Base-by-base conservation (phyloP, 2,113 vertebrate species). In the Ochotona curzoniae region DNA sequence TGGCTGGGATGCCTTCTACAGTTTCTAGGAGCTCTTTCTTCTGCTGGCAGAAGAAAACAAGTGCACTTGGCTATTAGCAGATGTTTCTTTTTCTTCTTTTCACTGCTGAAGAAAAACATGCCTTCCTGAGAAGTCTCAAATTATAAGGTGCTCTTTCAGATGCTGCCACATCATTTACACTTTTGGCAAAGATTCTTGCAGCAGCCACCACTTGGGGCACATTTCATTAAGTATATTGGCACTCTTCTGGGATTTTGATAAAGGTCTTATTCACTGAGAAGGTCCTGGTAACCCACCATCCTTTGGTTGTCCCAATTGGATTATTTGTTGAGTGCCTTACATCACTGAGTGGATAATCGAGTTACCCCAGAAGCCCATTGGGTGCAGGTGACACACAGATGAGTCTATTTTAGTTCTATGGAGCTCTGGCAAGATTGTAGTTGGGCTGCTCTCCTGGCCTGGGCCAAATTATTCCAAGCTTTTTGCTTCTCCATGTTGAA, bases 361-460 rank as follows among this genome's bases (percentile, higher is more conserved):
- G 93, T 92, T 97, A 87, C 97, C 97, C 97, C 97, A 95, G 97
- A 97, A 98, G 98, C 85, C 86, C 69, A 91, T 98, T 98, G 98
- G 96, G 96, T 94, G 57, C 38, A 74, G 51, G 78, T 97, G 97
- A 98, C 98, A 97, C 96, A 97, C 97, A 98, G 97, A 98, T 97
- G 96, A 98, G 98, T 97, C 97, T 97, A 93, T 97, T 98, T 98
- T 98, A 98, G 98, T 97, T 95, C 98, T 98, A 13, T 73, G 70
- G 98, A 95, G 94, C 93, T 78, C 96, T 97, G 96, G 95, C 97
- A 96, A 94, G 76, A 66, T 90, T 82, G 73, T 93, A 78, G 86
- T 96, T 96, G 64, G 0, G 92, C 95, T 97, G 81, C 93, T 94
- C 93, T 91, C 93, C 97, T 96, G 97, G 83, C 96, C 91, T 95